These are phyloP conservation scores for Helicoverpa assulta DNA, from an alignment of 2,888 invertebrate genomes.

Conservation along the genomic window DNA sequence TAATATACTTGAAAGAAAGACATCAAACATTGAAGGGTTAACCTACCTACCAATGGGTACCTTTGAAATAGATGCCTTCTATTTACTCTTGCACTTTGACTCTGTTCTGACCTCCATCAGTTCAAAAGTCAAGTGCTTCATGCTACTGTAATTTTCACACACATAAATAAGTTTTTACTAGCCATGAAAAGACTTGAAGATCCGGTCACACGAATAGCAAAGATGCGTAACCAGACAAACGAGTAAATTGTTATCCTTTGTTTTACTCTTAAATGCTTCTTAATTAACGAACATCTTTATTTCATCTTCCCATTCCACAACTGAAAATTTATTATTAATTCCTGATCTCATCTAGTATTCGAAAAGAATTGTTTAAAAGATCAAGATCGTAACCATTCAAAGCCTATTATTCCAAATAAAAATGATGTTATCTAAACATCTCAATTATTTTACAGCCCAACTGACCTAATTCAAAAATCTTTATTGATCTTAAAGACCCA, in stretches of 20 bases:
- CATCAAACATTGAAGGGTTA: background rate
- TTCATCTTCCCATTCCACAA: background rate
- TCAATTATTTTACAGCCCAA: slow-evolving; percentile 28
- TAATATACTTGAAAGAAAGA: slow-evolving; percentile 19
- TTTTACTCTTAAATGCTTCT: slow-evolving; percentile 16
- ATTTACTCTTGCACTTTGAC: slow-evolving; percentile 7
- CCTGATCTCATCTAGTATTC: background rate
- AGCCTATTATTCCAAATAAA: slow-evolving; percentile 18
- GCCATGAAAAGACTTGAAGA: slow-evolving; percentile 24
- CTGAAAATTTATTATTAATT: slow-evolving; percentile 4
- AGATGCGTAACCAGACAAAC: slow-evolving; percentile 39
- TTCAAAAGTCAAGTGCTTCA: slow-evolving; percentile 47
- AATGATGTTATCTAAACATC: slow-evolving; percentile 28
- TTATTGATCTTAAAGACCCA: slow-evolving; percentile 13
- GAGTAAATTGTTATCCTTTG: slow-evolving; percentile 17
- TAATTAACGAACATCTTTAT: slow-evolving; percentile 30
- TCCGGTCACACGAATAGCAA: slow-evolving; percentile 44
- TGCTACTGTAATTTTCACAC: slow-evolving; percentile 23
- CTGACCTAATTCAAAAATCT: slow-evolving; percentile 40
- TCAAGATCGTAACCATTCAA: slow-evolving; percentile 6
- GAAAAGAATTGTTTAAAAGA: background rate
- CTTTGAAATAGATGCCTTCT: slow-evolving; percentile 5
- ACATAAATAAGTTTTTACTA: slow-evolving; percentile 28
- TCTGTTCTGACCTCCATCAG: slow-evolving; percentile 28
- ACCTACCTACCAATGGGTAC: too few relatives aligned